A percentile compares a stretch with the other conserved stretches of the same genome.
These are phyloP conservation scores for Brachionus manjavacas DNA, from an alignment of 1,140 invertebrate species.

Conservation along the genomic window DNA sequence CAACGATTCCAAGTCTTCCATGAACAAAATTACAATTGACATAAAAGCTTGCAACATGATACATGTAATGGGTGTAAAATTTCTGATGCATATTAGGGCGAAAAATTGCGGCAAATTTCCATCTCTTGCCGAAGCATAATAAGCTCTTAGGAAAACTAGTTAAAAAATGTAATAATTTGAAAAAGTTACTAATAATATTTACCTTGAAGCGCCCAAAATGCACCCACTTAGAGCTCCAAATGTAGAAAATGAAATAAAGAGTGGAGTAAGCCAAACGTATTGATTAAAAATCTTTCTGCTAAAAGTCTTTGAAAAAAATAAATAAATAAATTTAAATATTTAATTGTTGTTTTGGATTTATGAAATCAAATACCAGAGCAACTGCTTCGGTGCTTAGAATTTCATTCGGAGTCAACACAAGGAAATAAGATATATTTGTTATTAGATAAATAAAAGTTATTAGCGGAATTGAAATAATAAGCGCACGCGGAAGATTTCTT, in stretches of 20 bases:
- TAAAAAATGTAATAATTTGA: neutral
- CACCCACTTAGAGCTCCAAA: slow-evolving; percentile 98
- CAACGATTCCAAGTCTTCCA: slow-evolving; percentile 52
- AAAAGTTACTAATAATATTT: neutral
- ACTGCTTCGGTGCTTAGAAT: slow-evolving; percentile 59
- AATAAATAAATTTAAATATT: neutral
- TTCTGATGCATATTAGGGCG: slow-evolving; percentile 48
- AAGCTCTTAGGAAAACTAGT: slow-evolving; percentile 45
- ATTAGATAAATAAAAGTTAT: slow-evolving; percentile 59
- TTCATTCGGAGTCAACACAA: slow-evolving; percentile 57
- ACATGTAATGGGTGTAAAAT: slow-evolving; percentile 46
- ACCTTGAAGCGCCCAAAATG: slow-evolving; percentile 62
- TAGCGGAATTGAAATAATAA: slow-evolving; percentile 58
- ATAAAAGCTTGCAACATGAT: slow-evolving; percentile 43
- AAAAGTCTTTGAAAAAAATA: slow-evolving; percentile 65
- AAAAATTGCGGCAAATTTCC: slow-evolving; percentile 52
- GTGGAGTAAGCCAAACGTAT: slow-evolving; percentile 86
- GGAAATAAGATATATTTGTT: slow-evolving; percentile 60
- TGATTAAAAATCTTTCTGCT: slow-evolving; percentile 83
- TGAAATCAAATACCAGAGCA: slow-evolving; percentile 55
- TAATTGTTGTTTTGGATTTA: neutral
- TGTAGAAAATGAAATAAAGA: slow-evolving; percentile 94
- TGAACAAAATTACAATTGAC: slow-evolving; percentile 50
- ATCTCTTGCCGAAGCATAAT: slow-evolving; percentile 52
- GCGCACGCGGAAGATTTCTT: slow-evolving; percentile 60